phyloP scores from a whole-genome alignment of 2,888 invertebrate genomes.

The Sminthurinus aureus region DNA sequence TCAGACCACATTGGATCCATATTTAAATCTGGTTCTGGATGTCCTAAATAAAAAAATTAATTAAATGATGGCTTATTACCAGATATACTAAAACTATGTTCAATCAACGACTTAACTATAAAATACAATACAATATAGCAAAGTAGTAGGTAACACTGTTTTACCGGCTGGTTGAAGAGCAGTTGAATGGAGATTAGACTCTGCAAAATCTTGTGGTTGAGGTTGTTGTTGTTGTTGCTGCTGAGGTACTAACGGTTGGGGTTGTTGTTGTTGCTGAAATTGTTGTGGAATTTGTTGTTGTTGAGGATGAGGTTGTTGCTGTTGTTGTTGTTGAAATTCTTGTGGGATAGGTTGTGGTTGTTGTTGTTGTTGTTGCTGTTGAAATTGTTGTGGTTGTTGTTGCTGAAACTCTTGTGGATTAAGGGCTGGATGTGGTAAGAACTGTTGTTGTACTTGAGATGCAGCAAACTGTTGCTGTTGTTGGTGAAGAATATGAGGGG shows the following conservation, averaged over 20 bases:
- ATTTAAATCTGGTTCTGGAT: neutral
- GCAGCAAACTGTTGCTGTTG: slow-evolving; percentile 44
- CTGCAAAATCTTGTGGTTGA: slow-evolving; percentile 50
- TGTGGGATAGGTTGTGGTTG: slow-evolving; percentile 7
- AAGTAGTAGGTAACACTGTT: too few species aligned
- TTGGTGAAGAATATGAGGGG: slow-evolving; percentile 1
- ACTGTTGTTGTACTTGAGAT: slow-evolving; percentile 23
- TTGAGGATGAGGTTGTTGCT: slow-evolving; percentile 18
- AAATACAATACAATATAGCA: too few species aligned
- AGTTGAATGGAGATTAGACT: neutral
- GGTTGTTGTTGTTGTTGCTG: slow-evolving; percentile 62
- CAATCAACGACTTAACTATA: too few species aligned
- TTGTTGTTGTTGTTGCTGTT: slow-evolving; percentile 4
- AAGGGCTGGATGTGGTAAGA: slow-evolving; percentile 27
- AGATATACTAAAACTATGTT: too few species aligned
- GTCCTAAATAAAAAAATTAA: neutral
- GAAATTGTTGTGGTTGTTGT: neutral
- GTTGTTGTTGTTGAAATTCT: neutral
- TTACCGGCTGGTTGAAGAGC: neutral
- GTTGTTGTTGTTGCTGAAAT: slow-evolving; percentile 40
- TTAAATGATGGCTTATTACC: too few species aligned
- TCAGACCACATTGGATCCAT: slow-evolving; percentile 30
- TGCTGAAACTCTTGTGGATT: slow-evolving; percentile 11
- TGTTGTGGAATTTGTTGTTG: slow-evolving; percentile 25
- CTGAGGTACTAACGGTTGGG: slow-evolving; percentile 54